phyloP scores from a whole-genome alignment of 1,140 invertebrate genomes.

The Monochamus saltuarius region DNA sequence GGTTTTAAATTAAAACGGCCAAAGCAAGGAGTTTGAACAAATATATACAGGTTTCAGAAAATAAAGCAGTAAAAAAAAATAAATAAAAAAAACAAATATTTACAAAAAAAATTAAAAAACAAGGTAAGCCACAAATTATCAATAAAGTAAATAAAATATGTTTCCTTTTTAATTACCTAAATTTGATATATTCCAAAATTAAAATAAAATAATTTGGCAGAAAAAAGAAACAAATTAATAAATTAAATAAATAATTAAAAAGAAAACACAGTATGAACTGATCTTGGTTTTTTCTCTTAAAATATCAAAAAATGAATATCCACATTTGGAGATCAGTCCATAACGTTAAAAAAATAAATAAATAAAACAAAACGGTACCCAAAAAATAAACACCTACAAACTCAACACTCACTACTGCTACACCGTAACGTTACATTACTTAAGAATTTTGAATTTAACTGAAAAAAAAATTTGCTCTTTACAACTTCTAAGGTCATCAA shows the following conservation, averaged over 20 bases:
- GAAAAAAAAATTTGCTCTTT: no score
- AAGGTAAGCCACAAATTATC: neutral
- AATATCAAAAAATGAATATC: no score
- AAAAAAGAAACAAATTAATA: conserved; percentile 18
- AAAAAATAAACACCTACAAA: conserved; percentile 4
- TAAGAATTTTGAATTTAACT: no score
- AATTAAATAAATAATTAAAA: no score
- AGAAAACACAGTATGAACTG: no score
- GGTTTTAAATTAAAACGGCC: no score
- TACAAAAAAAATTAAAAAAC: conserved; percentile 5
- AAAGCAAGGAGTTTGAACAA: neutral
- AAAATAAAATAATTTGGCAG: no score
- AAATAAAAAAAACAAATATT: neutral
- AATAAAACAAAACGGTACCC: conserved; percentile 16
- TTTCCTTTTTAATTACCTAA: conserved; percentile 21
- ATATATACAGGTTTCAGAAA: neutral
- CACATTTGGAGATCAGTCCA: neutral
- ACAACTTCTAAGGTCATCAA: no score
- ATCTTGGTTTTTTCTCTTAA: no score
- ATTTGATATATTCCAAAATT: no score
- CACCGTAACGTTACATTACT: no score
- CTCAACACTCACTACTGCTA: no score
- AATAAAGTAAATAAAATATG: conserved; percentile 3
- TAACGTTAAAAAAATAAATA: conserved; percentile 7
- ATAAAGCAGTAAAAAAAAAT: neutral